These are phyloP conservation scores for Manis crassicaudata DNA, from an alignment of 2,797 vertebrate species.

Conservation along the genomic window DNA sequence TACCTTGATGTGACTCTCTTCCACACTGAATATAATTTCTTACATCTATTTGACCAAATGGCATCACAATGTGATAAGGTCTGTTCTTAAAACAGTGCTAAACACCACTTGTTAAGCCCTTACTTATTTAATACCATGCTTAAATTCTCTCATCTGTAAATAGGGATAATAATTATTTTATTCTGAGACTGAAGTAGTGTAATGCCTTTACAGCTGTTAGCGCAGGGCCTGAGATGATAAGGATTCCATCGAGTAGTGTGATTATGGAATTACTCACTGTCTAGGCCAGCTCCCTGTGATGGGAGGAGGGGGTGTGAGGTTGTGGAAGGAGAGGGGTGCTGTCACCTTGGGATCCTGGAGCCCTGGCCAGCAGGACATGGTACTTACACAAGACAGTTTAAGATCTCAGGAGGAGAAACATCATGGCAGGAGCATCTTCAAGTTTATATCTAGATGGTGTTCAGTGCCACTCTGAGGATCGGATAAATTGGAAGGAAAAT, in stretches of 20 bases:
- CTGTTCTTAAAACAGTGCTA: background rate
- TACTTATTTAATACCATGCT: background rate
- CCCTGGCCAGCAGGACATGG: background rate
- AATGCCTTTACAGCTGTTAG: background rate
- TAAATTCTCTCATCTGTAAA: constrained; percentile 22
- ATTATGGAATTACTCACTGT: background rate
- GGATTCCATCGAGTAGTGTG: background rate
- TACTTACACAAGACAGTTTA: background rate
- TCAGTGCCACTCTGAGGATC: background rate
- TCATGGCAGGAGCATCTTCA: background rate
- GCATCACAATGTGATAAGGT: background rate
- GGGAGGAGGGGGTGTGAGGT: background rate
- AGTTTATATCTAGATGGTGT: background rate
- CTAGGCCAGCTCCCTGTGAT: background rate
- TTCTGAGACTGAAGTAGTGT: background rate
- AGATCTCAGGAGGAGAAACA: background rate
- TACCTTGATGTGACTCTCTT: background rate
- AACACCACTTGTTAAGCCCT: background rate
- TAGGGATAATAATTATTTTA: constrained; percentile 12
- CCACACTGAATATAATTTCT: background rate
- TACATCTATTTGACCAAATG: background rate
- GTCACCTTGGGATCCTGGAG: background rate
- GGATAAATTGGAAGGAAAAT: background rate
- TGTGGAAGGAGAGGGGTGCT: background rate
- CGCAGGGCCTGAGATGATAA: background rate